A percentile compares a stretch with the other conserved stretches of the same genome.
Conservation (phyloP, 1,140 invertebrate species). For the Macrosteles quadrilineatus region DNA sequence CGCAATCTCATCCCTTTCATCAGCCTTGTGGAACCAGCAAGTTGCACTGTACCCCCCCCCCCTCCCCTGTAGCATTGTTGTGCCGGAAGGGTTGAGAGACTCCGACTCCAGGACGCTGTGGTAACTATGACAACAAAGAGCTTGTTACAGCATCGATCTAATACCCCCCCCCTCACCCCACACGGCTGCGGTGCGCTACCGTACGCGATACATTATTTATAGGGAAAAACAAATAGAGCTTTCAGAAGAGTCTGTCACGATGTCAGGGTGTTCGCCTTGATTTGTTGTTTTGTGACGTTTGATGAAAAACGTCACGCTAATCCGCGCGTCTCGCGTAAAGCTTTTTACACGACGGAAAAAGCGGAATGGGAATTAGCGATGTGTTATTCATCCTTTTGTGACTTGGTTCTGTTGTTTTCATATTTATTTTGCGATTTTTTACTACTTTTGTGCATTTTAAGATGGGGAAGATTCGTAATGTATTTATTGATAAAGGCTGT, state of each 20-base stretch:
- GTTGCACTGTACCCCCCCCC: no score
- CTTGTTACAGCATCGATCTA: constrained; percentile 25
- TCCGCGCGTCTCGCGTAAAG: neutral
- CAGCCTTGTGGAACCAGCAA: no score
- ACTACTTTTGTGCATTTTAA: no score
- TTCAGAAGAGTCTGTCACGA: constrained; percentile 21
- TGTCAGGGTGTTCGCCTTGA: neutral
- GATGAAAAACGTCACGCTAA: neutral
- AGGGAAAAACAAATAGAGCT: constrained; percentile 26
- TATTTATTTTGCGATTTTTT: no score
- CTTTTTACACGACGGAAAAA: neutral
- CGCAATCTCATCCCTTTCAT: no score
- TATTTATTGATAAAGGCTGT: no score
- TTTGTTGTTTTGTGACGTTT: neutral
- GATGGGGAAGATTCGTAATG: no score
- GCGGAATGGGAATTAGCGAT: no score
- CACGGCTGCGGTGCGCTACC: neutral
- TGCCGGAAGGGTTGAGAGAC: constrained; percentile 1
- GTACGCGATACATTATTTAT: constrained; percentile 26
- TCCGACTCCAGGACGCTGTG: neutral
- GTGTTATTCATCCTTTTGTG: no score
- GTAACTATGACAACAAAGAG: constrained; percentile 27
- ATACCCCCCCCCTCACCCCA: neutral
- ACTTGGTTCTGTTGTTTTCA: no score
- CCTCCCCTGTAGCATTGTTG: no score